These are phyloP conservation scores for Pseudoatta argentina DNA, from an alignment of 1,140 invertebrate species.

Conservation along the genomic window DNA sequence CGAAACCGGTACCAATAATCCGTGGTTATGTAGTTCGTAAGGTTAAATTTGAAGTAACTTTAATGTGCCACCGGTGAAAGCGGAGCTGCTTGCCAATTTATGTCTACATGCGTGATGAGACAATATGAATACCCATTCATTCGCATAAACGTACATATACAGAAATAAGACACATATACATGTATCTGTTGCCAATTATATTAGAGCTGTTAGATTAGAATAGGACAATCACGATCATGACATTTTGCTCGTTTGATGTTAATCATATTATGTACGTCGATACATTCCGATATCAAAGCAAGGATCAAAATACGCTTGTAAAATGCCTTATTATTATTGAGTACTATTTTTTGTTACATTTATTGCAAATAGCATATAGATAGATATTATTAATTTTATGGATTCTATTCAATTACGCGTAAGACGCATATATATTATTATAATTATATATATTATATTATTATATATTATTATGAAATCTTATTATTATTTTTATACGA, in stretches of 20 bases:
- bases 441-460: slow-evolving; percentile 64
- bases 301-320: slow-evolving; percentile 87
- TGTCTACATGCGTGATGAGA: not conserved
- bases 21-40: slow-evolving; percentile 58
- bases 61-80: slow-evolving; percentile 69
- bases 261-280: slow-evolving; percentile 63
- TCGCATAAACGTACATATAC: slow-evolving; percentile 25
- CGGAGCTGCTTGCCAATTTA: slow-evolving; percentile 39
- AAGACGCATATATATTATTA: slow-evolving; percentile 64
- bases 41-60: slow-evolving; percentile 31
- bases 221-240: slow-evolving; percentile 46
- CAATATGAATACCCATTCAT: not conserved
- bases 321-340: slow-evolving; percentile 85
- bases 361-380: slow-evolving; percentile 83
- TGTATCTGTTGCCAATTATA: slow-evolving; percentile 53
- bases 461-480: slow-evolving; percentile 73
- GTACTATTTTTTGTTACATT: slow-evolving; percentile 86
- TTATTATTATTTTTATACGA: slow-evolving; percentile 77
- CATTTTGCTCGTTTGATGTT: slow-evolving; percentile 51
- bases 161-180: slow-evolving; percentile 25
- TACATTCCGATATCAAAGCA: slow-evolving; percentile 84
- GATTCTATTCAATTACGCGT: slow-evolving; percentile 81
- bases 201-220: slow-evolving; percentile 61
- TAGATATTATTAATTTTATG: slow-evolving; percentile 85
- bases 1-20: slow-evolving; percentile 13